Conservation (phyloP, 2,113 vertebrate species). For the Sminthopsis crassicaudata region DNA sequence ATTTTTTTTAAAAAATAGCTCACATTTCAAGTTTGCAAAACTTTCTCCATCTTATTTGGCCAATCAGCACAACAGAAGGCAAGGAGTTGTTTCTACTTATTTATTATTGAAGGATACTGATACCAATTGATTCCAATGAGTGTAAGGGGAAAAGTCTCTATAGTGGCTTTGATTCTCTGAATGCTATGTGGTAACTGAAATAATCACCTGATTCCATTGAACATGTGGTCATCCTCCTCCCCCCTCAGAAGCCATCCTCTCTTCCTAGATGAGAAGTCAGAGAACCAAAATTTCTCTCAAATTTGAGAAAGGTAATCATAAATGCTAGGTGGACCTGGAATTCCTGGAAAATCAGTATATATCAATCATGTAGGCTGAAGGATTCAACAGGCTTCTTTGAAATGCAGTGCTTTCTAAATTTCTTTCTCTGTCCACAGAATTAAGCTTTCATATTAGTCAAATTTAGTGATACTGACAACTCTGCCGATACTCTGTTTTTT, state of each 20-base stretch:
- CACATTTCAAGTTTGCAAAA: conserved; percentile 42
- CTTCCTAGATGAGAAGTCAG: conserved; percentile 36
- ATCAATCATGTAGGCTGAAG: neutral
- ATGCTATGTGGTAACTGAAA: neutral
- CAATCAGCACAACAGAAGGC: conserved; percentile 62
- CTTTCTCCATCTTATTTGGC: conserved; percentile 12
- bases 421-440: neutral
- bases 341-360: conserved; percentile 32
- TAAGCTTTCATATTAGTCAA: neutral
- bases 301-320: conserved; percentile 36
- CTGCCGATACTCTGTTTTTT: conserved; percentile 68
- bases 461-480: neutral
- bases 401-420: neutral
- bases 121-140: neutral
- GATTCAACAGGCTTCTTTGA: neutral
- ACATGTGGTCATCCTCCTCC: neutral
- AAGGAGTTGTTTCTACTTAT: conserved; percentile 29
- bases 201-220: neutral
- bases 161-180: neutral
- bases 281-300: conserved; percentile 25
- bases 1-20: conserved; percentile 18
- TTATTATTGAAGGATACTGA: neutral
- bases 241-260: conserved; percentile 60
- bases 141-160: neutral
- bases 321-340: conserved; percentile 6